Conservation (phyloP, 2,797 vertebrate genomes). For the Ctenopoma kingsleyae region DNA sequence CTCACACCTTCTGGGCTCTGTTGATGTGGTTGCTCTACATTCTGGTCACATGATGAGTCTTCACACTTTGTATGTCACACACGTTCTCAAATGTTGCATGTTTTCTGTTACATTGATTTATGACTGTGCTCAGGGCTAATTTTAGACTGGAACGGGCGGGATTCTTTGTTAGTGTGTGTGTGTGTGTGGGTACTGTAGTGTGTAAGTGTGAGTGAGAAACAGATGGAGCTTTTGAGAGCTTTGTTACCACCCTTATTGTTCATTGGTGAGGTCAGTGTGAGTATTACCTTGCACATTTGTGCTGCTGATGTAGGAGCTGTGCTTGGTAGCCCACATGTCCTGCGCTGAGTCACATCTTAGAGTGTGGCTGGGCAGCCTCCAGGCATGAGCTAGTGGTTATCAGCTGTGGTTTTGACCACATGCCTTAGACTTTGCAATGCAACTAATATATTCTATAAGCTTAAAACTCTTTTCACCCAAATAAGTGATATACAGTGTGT, state of each 20-base stretch:
- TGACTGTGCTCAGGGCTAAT: constrained; percentile 59
- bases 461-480: constrained; percentile 29
- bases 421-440: constrained; percentile 46
- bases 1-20: constrained; percentile 41
- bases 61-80: constrained; percentile 15
- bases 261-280: constrained; percentile 25
- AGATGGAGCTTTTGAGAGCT: constrained; percentile 49
- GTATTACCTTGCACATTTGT: constrained; percentile 19
- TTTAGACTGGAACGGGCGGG: constrained; percentile 54
- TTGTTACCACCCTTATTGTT: constrained; percentile 35
- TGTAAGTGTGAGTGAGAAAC: constrained; percentile 33
- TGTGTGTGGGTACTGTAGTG: neutral
- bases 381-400: constrained; percentile 61
- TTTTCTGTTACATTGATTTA: constrained; percentile 69
- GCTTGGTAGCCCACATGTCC: constrained; percentile 31
- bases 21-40: constrained; percentile 57
- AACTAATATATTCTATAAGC: constrained; percentile 53
- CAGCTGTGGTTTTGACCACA: constrained; percentile 47
- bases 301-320: constrained; percentile 31
- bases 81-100: constrained; percentile 41
- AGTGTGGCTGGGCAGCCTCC: constrained; percentile 12
- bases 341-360: constrained; percentile 49
- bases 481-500: constrained; percentile 3
- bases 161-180: constrained; percentile 43
- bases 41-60: constrained; percentile 51